A percentile compares a stretch with the other conserved stretches of the same genome.
phyloP scores from a whole-genome alignment of 2,113 vertebrate species.

The Dascyllus trimaculatus region DNA sequence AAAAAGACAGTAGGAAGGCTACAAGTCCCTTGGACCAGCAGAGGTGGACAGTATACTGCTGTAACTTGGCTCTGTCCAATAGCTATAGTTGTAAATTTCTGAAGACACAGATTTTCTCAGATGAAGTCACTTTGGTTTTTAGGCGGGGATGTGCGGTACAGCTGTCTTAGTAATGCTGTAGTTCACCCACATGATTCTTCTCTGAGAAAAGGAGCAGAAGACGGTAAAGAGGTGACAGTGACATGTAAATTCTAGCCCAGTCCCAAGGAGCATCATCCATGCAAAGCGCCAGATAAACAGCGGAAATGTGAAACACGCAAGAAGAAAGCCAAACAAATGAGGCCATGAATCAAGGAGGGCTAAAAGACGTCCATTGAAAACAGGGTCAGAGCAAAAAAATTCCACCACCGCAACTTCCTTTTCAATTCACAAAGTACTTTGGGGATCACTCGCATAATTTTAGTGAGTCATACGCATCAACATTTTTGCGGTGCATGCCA shows the following conservation, averaged over 20 bases:
- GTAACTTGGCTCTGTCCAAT: not conserved
- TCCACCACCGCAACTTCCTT: conserved; percentile 7
- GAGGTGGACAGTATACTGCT: too few species aligned
- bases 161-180: not conserved
- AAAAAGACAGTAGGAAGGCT: conserved; percentile 12
- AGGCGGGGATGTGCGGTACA: not conserved
- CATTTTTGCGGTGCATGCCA: not conserved
- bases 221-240: conserved; percentile 16
- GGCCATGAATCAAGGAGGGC: conserved; percentile 46
- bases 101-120: not conserved
- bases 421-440: conserved; percentile 22
- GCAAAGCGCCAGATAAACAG: conserved; percentile 44
- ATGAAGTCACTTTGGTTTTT: conserved; percentile 2
- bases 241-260: conserved; percentile 26
- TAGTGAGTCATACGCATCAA: not conserved
- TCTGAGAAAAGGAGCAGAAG: not conserved
- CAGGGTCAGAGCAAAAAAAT: conserved; percentile 46
- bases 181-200: not conserved
- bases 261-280: conserved; percentile 28
- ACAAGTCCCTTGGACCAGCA: not conserved
- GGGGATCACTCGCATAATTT: conserved; percentile 18
- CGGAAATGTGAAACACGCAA: not conserved
- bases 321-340: conserved; percentile 34
- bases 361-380: conserved; percentile 48
- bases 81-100: conserved; percentile 1